Evolutionary conservation across 2,888 invertebrate species (phyloP).

Genomic region (Mimas tiliae): DNA sequence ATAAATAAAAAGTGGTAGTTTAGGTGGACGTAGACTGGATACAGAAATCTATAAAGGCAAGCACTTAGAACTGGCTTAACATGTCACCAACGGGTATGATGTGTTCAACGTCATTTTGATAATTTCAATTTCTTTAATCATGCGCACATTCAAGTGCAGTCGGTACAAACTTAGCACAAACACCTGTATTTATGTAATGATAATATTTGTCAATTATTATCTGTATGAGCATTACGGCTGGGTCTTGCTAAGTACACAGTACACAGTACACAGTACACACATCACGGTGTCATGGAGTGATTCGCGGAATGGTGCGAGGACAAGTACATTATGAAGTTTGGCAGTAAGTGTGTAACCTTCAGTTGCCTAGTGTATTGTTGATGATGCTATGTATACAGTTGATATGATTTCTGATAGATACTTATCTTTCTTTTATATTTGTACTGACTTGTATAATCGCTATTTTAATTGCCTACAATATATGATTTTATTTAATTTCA

Average conservation of each 20-base stretch:
- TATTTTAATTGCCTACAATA: too few relatives aligned
- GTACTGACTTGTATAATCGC: too few relatives aligned
- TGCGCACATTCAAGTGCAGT: slow-evolving; percentile 43
- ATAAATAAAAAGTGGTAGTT: too few relatives aligned
- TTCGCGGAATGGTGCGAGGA: slow-evolving; percentile 4
- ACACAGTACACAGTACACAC: background rate
- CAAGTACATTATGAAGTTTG: background rate
- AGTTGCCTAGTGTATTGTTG: too few relatives aligned
- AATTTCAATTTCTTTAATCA: slow-evolving; percentile 20
- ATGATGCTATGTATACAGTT: too few relatives aligned
- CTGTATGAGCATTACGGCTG: slow-evolving; percentile 25
- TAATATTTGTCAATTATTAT: slow-evolving; percentile 40
- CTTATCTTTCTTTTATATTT: too few relatives aligned
- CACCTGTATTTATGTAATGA: slow-evolving; percentile 53
- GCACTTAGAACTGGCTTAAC: too few relatives aligned
- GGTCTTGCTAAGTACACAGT: slow-evolving; percentile 2
- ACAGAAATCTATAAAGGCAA: too few relatives aligned
- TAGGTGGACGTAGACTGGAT: too few relatives aligned
- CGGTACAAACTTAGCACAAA: slow-evolving; percentile 58
- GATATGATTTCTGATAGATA: too few relatives aligned
- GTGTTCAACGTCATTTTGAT: background rate
- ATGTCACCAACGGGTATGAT: too few relatives aligned
- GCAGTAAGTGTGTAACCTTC: background rate
- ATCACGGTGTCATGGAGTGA: slow-evolving; percentile 25
- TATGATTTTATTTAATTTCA: too few relatives aligned